Percentiles rank a stretch among this genome's conserved stretches.
Evolutionary conservation across 2,797 vertebrate species (phyloP).

Genomic region (Lagorchestes hirsutus): DNA sequence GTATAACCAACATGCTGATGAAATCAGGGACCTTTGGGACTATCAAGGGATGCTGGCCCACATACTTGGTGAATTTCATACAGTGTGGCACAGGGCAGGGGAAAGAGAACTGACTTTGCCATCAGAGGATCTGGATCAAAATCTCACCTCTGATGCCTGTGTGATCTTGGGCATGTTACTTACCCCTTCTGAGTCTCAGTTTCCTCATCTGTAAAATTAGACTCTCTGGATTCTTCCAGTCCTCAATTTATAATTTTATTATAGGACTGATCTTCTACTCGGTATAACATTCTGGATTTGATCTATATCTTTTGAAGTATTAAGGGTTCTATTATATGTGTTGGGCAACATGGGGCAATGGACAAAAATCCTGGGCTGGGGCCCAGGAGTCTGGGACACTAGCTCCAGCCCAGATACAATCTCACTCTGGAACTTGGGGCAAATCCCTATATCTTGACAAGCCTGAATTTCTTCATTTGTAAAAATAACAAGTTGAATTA

Average conservation of each 20-base stretch:
- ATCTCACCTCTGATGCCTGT: neutral
- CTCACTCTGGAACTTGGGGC: neutral
- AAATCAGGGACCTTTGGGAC: no score
- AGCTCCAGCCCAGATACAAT: neutral
- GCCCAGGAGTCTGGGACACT: neutral
- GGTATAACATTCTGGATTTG: neutral
- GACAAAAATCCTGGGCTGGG: neutral
- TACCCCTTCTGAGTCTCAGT: neutral
- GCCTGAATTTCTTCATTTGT: neutral
- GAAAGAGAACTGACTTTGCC: neutral
- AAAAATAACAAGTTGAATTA: neutral
- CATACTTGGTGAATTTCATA: neutral
- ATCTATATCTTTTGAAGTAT: neutral
- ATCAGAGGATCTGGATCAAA: neutral
- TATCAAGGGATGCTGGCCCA: neutral
- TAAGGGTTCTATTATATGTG: neutral
- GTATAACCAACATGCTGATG: neutral
- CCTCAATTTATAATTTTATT: neutral
- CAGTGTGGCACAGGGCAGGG: neutral
- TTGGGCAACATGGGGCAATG: neutral
- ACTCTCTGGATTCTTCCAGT: neutral
- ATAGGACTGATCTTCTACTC: neutral
- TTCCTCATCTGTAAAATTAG: neutral
- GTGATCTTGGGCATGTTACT: neutral
- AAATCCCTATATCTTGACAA: neutral